These are phyloP conservation scores for Albula goreensis DNA, from an alignment of 2,113 vertebrate genomes.

Conservation along the genomic window DNA sequence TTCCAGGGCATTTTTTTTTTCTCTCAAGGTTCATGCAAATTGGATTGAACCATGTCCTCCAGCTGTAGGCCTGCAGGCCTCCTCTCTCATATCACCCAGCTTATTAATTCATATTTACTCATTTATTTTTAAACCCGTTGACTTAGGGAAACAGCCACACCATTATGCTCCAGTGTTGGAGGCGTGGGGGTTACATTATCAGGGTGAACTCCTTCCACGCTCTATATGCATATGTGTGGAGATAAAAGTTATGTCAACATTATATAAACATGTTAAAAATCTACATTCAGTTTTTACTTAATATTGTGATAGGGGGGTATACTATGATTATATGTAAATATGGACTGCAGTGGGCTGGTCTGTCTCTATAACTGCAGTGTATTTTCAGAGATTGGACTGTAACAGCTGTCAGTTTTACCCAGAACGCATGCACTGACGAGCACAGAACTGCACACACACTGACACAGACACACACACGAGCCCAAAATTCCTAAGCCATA, in stretches of 20 bases:
- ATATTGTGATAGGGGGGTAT: neutral
- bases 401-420: too few relatives aligned
- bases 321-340: neutral
- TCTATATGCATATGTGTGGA: neutral
- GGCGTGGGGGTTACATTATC: neutral
- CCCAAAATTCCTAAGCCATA: neutral
- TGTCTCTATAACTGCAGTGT: too few relatives aligned
- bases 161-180: constrained; percentile 9
- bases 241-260: neutral
- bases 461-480: neutral
- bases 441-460: neutral
- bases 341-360: too few relatives aligned
- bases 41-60: constrained; percentile 50
- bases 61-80: constrained; percentile 40
- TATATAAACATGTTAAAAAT: neutral
- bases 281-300: neutral
- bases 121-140: constrained; percentile 64
- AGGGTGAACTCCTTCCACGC: neutral
- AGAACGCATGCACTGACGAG: too few relatives aligned
- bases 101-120: constrained; percentile 73
- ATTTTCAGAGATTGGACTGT: too few relatives aligned
- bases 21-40: constrained; percentile 56
- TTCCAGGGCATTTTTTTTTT: constrained; percentile 47
- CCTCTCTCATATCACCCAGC: constrained; percentile 52
- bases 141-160: constrained; percentile 49